Percentiles rank a stretch among this genome's conserved stretches.
These are phyloP conservation scores for Cryptocheilus praepositus DNA, from an alignment of 2,888 invertebrate species.

Conservation along the genomic window DNA sequence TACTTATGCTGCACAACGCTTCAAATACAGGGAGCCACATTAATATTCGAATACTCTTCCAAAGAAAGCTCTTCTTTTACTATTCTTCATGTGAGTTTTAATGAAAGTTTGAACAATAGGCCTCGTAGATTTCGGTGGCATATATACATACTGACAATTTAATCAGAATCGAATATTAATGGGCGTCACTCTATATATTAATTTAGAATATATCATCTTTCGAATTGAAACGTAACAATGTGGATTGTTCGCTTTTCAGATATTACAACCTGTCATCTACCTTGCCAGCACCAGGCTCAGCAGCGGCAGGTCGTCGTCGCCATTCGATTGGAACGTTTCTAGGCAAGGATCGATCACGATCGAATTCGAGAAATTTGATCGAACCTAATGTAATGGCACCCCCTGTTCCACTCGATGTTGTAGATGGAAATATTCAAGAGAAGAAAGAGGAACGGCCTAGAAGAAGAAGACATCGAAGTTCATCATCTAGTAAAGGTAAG, in stretches of 20 bases:
- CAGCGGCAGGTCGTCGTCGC: constrained; percentile 76
- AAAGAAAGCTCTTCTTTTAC: no score
- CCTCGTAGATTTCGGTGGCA: no score
- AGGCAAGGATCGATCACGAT: constrained; percentile 72
- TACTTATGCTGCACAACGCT: neutral
- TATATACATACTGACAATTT: no score
- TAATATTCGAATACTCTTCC: no score
- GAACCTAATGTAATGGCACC: constrained; percentile 78
- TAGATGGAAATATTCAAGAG: constrained; percentile 37
- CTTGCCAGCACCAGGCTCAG: constrained; percentile 73
- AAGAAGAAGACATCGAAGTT: constrained; percentile 52
- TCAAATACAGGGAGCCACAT: no score
- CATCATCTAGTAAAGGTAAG: constrained; percentile 55
- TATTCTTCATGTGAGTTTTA: no score
- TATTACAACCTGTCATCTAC: constrained; percentile 77
- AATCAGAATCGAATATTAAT: no score
- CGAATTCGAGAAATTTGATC: constrained; percentile 68
- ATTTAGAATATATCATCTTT: constrained; percentile 11
- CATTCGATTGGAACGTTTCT: constrained; percentile 84
- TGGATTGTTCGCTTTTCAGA: constrained; percentile 45
- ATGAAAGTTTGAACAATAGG: no score
- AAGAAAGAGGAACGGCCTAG: constrained; percentile 29
- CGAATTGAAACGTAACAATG: no score
- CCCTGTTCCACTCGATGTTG: constrained; percentile 71
- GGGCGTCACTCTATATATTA: no score